These are phyloP conservation scores for Lordiphosa collinella DNA, from an alignment of 1,140 invertebrate genomes.

Conservation along the genomic window DNA sequence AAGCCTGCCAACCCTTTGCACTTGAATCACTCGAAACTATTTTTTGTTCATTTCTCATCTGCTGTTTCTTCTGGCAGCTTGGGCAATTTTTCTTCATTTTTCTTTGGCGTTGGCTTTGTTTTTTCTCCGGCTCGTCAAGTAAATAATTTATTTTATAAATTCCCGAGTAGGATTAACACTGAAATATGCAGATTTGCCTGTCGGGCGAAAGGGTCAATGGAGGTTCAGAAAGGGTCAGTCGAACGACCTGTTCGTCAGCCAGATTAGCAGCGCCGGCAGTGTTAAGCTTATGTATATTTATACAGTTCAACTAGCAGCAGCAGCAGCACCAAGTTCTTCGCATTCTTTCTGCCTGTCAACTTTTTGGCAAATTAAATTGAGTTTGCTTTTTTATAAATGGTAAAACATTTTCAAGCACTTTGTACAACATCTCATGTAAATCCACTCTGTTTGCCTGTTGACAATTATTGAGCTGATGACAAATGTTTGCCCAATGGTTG, in stretches of 20 bases:
- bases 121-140: conserved; percentile 25
- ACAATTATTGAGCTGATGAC: conserved; percentile 72
- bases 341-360: conserved; percentile 43
- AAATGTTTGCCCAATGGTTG: conserved; percentile 37
- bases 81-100: conserved; percentile 32
- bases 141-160: conserved; percentile 77
- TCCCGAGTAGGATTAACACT: conserved; percentile 74
- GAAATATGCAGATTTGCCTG: conserved; percentile 67
- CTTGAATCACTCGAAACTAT: conserved; percentile 26
- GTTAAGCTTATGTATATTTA: conserved; percentile 72
- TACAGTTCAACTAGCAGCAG: conserved; percentile 60
- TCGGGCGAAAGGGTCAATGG: conserved; percentile 39
- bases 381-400: conserved; percentile 69
- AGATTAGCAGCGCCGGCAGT: conserved; percentile 59
- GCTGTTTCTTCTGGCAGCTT: neutral
- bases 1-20: conserved; percentile 16
- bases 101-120: conserved; percentile 40
- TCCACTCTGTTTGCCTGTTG: conserved; percentile 32
- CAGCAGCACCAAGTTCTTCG: neutral
- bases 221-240: conserved; percentile 7
- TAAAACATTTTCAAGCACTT: conserved; percentile 58
- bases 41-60: conserved; percentile 4
- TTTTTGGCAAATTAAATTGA: conserved; percentile 71
- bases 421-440: conserved; percentile 43
- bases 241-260: conserved; percentile 39